These are phyloP conservation scores for Regulus satrapa DNA, from an alignment of 2,113 vertebrate species.

Conservation along the genomic window DNA sequence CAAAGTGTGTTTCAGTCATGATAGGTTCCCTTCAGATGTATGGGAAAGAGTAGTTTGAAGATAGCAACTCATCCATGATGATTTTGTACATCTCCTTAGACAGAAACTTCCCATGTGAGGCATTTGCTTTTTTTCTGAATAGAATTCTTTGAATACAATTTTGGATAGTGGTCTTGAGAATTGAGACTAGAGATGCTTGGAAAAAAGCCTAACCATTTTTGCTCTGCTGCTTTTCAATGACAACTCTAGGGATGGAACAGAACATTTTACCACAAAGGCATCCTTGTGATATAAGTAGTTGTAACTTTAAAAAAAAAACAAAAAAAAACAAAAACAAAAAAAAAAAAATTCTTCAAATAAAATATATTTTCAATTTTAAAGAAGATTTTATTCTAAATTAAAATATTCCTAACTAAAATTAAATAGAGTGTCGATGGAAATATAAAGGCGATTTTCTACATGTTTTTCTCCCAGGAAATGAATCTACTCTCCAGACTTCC, in stretches of 20 bases:
- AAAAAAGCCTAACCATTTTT: not conserved
- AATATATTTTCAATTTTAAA: not conserved
- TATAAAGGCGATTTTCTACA: not conserved
- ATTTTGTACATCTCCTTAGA: not conserved
- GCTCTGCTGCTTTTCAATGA: not conserved
- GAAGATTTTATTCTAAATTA: not conserved
- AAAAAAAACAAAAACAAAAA: not conserved
- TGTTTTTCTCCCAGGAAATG: not conserved
- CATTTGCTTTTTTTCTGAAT: not conserved
- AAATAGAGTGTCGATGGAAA: not conserved
- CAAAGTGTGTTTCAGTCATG: not conserved
- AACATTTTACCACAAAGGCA: not conserved
- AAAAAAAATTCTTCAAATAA: not conserved
- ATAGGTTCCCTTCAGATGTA: not conserved
- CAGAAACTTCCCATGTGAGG: not conserved
- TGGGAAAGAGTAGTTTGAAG: not conserved
- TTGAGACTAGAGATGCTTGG: not conserved
- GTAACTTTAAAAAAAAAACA: not conserved
- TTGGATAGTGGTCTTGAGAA: not conserved
- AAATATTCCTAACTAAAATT: not conserved
- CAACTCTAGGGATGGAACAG: not conserved
- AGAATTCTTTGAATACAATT: not conserved
- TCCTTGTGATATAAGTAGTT: not conserved
- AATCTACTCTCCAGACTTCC: not conserved
- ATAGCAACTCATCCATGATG: not conserved